These are phyloP conservation scores for Drosophila setifemur DNA, from an alignment of 1,140 invertebrate species.

Conservation along the genomic window DNA sequence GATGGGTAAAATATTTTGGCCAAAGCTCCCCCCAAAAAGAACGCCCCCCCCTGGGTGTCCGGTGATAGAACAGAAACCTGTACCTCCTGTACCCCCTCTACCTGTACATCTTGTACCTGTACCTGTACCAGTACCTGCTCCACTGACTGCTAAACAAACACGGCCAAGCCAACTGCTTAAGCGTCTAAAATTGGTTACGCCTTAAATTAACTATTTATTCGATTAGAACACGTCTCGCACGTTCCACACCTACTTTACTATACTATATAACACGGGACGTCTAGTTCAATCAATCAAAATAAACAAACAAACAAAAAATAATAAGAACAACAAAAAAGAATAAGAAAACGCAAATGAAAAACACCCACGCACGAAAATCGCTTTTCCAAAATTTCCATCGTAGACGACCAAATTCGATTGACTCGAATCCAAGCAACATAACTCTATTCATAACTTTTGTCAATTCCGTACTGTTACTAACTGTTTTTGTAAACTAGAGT, in stretches of 20 bases:
- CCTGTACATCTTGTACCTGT: not conserved
- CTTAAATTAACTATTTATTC: not conserved
- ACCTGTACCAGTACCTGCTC: constrained; percentile 21
- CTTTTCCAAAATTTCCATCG: constrained; percentile 23
- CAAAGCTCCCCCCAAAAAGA: too few relatives aligned
- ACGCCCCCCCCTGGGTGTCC: not conserved
- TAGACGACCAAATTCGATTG: constrained; percentile 21
- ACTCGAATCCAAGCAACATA: too few relatives aligned
- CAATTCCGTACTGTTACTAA: constrained; percentile 19
- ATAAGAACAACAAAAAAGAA: not conserved
- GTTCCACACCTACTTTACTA: too few relatives aligned
- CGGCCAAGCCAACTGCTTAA: constrained; percentile 1
- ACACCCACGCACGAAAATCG: constrained; percentile 10
- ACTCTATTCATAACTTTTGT: not conserved
- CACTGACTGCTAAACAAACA: constrained; percentile 10
- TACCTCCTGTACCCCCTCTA: not conserved
- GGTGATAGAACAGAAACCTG: not conserved
- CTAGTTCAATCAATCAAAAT: not conserved
- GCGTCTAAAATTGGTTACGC: constrained; percentile 7
- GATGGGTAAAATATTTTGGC: constrained; percentile 82
- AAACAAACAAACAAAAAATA: not conserved
- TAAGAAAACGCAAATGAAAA: not conserved
- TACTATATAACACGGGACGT: not conserved
- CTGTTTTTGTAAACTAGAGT: constrained; percentile 38
- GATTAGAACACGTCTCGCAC: not conserved